Percentiles rank a stretch among this genome's conserved stretches.
Conservation (phyloP, 2,113 vertebrate genomes). For the Antechinus stuartii region DNA sequence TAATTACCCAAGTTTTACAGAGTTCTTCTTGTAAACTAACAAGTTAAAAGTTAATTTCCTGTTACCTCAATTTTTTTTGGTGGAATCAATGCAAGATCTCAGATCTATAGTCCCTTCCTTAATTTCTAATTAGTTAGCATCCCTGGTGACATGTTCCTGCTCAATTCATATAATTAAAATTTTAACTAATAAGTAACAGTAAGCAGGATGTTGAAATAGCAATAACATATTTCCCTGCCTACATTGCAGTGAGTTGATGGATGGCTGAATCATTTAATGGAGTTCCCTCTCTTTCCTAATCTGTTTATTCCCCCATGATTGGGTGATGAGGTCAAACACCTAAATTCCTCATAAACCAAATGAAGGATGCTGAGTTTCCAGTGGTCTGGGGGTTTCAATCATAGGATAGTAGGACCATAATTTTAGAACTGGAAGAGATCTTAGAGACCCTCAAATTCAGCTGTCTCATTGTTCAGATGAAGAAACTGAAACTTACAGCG, state of each 20-base stretch:
- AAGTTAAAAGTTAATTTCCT: conserved; percentile 67
- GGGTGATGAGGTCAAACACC: not conserved
- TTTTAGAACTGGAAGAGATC: not conserved
- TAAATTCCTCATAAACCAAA: not conserved
- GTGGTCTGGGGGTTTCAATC: not conserved
- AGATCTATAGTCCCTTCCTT: conserved; percentile 74
- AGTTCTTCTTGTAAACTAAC: not conserved
- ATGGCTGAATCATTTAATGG: accelerated
- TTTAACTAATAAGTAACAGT: conserved; percentile 79
- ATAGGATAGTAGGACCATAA: not conserved
- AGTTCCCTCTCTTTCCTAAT: accelerated
- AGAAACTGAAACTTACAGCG: not conserved
- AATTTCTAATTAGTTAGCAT: conserved; percentile 80
- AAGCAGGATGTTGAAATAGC: conserved; percentile 49
- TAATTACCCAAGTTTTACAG: not conserved
- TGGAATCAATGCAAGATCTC: conserved; percentile 67
- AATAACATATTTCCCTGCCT: accelerated
- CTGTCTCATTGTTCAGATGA: not conserved
- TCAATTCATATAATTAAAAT: conserved; percentile 80
- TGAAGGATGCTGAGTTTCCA: not conserved
- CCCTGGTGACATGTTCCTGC: conserved; percentile 77
- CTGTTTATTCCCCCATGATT: not conserved
- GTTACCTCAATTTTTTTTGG: conserved; percentile 56
- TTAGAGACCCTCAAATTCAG: not conserved
- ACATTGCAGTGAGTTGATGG: accelerated